A percentile compares a stretch with the other conserved stretches of the same genome.
Evolutionary conservation across 2,113 vertebrate species (phyloP).

Genomic region (Semicossyphus pulcher): DNA sequence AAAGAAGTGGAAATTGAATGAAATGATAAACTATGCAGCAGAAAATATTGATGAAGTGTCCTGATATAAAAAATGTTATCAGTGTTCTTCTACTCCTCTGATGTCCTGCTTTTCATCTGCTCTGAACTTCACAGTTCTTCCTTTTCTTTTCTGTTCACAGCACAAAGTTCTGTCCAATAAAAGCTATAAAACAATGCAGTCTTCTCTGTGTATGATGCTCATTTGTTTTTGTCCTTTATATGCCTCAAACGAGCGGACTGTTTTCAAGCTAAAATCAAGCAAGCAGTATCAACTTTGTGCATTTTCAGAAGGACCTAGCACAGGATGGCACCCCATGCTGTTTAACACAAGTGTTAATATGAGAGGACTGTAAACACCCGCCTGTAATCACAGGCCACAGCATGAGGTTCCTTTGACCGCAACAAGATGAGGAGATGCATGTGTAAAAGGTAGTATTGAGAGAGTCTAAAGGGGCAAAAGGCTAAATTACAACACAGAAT

Average conservation of each 20-base stretch:
- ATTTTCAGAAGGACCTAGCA: conserved; percentile 23
- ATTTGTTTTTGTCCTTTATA: neutral
- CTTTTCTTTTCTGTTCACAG: conserved; percentile 12
- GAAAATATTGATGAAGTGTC: no score
- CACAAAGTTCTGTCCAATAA: conserved; percentile 1
- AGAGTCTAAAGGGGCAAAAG: conserved; percentile 16
- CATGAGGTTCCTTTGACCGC: conserved; percentile 49
- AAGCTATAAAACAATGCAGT: conserved; percentile 7
- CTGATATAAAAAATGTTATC: neutral
- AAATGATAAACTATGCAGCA: no score
- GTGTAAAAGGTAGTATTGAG: conserved; percentile 56
- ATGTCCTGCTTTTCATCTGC: conserved; percentile 6
- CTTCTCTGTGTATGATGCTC: neutral
- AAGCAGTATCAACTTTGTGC: neutral
- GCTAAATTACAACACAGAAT: conserved; percentile 41
- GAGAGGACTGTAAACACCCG: conserved; percentile 79
- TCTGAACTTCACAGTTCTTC: neutral
- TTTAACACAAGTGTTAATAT: conserved; percentile 82
- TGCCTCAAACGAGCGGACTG: neutral
- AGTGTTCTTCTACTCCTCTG: neutral
- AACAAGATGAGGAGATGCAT: conserved; percentile 54
- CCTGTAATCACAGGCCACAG: conserved; percentile 68
- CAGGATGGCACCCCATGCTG: conserved; percentile 73
- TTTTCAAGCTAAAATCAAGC: conserved; percentile 12
- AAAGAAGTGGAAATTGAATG: neutral